A percentile compares a stretch with the other conserved stretches of the same genome.
These are phyloP conservation scores for Scaptomyza hsui DNA, from an alignment of 1,140 invertebrate species.

Conservation along the genomic window DNA sequence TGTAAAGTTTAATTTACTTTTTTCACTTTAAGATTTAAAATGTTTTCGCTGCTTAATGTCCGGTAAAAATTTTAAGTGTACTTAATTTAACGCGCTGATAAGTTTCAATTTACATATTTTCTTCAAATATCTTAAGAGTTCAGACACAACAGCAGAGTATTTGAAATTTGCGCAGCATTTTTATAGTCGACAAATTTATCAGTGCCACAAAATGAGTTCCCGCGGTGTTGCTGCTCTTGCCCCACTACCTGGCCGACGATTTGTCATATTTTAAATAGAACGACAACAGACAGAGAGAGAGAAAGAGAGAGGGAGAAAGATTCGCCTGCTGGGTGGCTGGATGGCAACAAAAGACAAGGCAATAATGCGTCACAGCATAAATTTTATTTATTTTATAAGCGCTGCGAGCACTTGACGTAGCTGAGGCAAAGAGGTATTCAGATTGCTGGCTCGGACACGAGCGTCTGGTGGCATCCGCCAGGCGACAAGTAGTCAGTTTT, in stretches of 20 bases:
- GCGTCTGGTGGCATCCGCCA: conserved; percentile 10
- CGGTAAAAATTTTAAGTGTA: too few relatives aligned
- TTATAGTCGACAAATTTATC: conserved; percentile 79
- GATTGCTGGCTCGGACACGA: conserved; percentile 18
- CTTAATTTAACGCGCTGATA: not conserved
- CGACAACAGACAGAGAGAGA: conserved; percentile 43
- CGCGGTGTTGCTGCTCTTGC: conserved; percentile 23
- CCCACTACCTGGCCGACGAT: conserved; percentile 71
- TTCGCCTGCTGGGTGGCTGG: not conserved
- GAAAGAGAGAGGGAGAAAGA: too few relatives aligned
- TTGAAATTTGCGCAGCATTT: conserved; percentile 56
- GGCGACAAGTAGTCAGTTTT: conserved; percentile 50
- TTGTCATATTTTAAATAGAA: conserved; percentile 81
- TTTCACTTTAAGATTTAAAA: too few relatives aligned
- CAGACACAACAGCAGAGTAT: conserved; percentile 26
- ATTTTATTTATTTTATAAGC: conserved; percentile 83
- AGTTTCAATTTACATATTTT: not conserved
- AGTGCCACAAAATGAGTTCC: conserved; percentile 75
- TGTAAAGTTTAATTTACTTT: too few relatives aligned
- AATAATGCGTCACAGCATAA: conserved; percentile 82
- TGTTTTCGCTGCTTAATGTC: too few relatives aligned
- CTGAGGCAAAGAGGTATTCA: conserved; percentile 59
- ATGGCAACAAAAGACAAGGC: conserved; percentile 70
- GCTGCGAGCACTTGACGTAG: conserved; percentile 63
- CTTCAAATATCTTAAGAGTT: not conserved